Conservation (phyloP, 2,113 vertebrate genomes). For the Phaethon lepturus region DNA sequence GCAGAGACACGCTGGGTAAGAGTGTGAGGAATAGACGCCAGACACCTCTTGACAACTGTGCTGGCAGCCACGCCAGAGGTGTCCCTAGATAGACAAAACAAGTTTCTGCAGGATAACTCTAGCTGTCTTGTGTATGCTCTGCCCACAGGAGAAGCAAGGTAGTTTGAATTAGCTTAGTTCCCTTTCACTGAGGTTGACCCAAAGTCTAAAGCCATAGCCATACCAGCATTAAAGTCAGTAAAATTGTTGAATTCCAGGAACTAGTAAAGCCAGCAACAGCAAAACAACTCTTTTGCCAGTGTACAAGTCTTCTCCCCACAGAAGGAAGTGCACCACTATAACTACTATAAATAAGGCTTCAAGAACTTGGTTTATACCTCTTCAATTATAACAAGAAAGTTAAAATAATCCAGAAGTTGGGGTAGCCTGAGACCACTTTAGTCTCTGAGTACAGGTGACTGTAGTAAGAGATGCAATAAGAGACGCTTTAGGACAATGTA, state of each 20-base stretch:
- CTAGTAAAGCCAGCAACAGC: neutral
- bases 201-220: neutral
- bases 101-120: neutral
- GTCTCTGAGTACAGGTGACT: neutral
- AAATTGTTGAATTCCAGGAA: conserved; percentile 15
- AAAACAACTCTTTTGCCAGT: neutral
- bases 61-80: neutral
- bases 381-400: neutral
- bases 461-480: neutral
- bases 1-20: neutral
- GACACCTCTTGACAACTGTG: neutral
- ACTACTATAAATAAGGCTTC: neutral
- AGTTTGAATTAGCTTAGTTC: neutral
- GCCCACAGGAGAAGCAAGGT: neutral
- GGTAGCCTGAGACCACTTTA: neutral
- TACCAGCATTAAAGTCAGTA: neutral
- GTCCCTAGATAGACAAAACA: conserved; percentile 26
- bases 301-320: neutral
- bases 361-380: neutral
- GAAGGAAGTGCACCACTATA: neutral
- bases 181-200: neutral
- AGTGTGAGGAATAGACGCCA: neutral
- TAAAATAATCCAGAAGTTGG: neutral
- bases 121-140: neutral
- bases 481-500: neutral